phyloP scores from a whole-genome alignment of 2,888 invertebrate genomes.

The Phorcus lineatus region DNA sequence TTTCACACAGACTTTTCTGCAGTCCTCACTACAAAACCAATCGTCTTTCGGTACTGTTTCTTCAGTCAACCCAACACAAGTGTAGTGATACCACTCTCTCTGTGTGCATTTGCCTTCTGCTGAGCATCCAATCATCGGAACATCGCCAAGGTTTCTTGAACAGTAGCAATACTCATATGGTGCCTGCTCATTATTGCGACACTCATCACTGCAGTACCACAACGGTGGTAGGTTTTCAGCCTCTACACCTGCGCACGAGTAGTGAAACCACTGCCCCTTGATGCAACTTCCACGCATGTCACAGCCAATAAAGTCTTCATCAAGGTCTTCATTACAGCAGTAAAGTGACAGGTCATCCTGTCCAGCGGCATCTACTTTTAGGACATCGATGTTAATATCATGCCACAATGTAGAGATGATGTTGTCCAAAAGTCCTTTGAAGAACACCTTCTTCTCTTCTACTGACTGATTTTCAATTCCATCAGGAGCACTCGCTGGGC shows the following conservation, averaged over 20 bases:
- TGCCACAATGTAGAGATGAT: conserved; percentile 25
- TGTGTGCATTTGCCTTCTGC: conserved; percentile 28
- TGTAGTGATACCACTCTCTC: conserved; percentile 37
- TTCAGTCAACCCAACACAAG: no score
- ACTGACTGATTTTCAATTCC: neutral
- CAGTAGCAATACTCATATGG: conserved; percentile 37
- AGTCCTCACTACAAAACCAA: conserved; percentile 38
- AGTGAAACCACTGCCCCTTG: conserved; percentile 38
- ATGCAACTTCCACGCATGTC: conserved; percentile 28
- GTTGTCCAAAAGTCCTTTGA: conserved; percentile 4
- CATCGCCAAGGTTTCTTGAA: conserved; percentile 33
- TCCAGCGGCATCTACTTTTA: neutral
- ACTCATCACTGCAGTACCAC: conserved; percentile 36
- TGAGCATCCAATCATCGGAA: conserved; percentile 42
- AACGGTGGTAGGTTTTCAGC: conserved; percentile 19
- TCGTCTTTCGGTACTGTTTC: conserved; percentile 34
- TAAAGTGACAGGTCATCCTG: neutral
- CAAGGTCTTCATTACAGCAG: conserved; percentile 34
- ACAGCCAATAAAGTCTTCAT: conserved; percentile 35
- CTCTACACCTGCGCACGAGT: conserved; percentile 33
- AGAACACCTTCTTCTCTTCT: neutral
- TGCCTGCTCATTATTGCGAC: neutral
- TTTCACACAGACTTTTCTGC: conserved; percentile 3
- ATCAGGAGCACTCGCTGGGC: conserved; percentile 27
- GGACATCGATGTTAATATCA: conserved; percentile 16